Conservation (phyloP, 2,888 invertebrate genomes). For the Kuschelorhynchus macadamiae region DNA sequence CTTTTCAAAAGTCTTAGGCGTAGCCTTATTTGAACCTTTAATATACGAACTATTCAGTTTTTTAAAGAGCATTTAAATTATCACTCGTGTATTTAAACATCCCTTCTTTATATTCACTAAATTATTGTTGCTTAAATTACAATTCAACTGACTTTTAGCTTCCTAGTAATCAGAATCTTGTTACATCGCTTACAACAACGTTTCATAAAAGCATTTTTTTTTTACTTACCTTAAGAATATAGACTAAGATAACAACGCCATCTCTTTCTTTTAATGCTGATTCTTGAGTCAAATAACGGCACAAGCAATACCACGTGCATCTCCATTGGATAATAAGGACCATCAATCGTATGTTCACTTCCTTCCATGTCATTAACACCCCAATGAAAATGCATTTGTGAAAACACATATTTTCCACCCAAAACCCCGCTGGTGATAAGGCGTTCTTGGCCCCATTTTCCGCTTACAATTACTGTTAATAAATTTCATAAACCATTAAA, state of each 20-base stretch:
- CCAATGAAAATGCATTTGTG: conserved; percentile 82
- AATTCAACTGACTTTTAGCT: too few relatives aligned
- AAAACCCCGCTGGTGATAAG: conserved; percentile 76
- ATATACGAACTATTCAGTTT: too few relatives aligned
- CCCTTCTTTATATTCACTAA: too few relatives aligned
- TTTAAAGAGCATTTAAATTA: too few relatives aligned
- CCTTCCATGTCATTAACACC: conserved; percentile 75
- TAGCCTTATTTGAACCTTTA: too few relatives aligned
- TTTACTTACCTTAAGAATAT: conserved; percentile 68
- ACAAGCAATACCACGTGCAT: conserved; percentile 76
- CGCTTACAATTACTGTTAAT: conserved; percentile 73
- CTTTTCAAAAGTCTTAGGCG: too few relatives aligned
- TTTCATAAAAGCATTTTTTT: too few relatives aligned
- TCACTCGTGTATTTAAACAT: too few relatives aligned
- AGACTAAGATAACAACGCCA: conserved; percentile 73
- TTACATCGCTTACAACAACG: too few relatives aligned
- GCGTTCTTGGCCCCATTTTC: conserved; percentile 75
- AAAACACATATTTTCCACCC: conserved; percentile 74
- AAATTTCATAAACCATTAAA: too few relatives aligned
- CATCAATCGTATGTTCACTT: conserved; percentile 76
- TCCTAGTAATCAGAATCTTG: too few relatives aligned
- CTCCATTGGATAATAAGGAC: conserved; percentile 73
- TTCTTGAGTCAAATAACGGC: conserved; percentile 74
- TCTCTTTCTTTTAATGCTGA: conserved; percentile 74
- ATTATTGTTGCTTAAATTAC: too few relatives aligned